These are phyloP conservation scores for Gila orcuttii DNA, from an alignment of 2,113 vertebrate species.

Conservation along the genomic window DNA sequence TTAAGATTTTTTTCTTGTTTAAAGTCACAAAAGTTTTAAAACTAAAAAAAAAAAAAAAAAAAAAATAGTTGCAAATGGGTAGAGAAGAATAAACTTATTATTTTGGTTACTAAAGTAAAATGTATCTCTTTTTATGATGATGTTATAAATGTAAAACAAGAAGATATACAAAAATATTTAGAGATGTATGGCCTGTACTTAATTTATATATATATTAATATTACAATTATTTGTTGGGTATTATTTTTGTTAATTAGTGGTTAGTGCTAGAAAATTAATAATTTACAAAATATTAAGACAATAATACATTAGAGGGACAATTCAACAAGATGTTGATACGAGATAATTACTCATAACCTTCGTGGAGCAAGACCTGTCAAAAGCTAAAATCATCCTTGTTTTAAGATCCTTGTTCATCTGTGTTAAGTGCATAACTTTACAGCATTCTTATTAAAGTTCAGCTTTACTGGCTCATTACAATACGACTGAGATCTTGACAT, in stretches of 20 bases:
- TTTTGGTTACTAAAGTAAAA: too few species aligned
- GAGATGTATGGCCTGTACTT: too few species aligned
- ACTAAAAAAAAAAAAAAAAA: background rate
- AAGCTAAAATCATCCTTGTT: slow-evolving; percentile 34
- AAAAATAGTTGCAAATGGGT: background rate
- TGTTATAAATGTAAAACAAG: too few species aligned
- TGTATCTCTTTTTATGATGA: background rate
- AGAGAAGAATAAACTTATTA: background rate
- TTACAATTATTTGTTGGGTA: background rate
- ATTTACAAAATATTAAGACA: background rate
- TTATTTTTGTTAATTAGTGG: background rate
- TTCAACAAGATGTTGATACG: slow-evolving; percentile 10
- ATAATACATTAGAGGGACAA: background rate
- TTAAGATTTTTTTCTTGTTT: too few species aligned
- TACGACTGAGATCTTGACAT: slow-evolving; percentile 50
- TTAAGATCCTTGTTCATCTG: too few species aligned
- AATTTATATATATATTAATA: too few species aligned
- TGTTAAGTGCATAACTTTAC: background rate
- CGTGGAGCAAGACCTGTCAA: slow-evolving; percentile 7
- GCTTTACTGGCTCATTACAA: slow-evolving; percentile 18
- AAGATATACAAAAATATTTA: too few species aligned
- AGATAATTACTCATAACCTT: background rate
- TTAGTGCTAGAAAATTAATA: background rate
- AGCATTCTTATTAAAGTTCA: slow-evolving; percentile 15
- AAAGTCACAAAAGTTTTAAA: too few species aligned